These are phyloP conservation scores for Arge pagana DNA, from an alignment of 2,888 invertebrate species.

Conservation along the genomic window DNA sequence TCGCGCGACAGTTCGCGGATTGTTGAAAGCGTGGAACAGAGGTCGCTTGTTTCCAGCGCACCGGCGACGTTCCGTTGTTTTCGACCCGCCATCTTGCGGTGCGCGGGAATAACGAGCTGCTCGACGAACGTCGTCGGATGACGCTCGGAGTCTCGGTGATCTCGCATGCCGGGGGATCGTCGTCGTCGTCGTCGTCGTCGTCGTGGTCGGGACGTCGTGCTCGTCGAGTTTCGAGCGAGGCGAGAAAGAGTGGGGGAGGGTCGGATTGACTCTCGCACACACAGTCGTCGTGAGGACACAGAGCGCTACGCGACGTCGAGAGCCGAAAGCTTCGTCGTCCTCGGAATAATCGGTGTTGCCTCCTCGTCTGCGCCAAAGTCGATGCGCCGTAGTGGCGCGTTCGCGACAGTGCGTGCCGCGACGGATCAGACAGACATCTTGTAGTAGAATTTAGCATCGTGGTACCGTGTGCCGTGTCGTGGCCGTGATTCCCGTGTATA, in stretches of 20 bases:
- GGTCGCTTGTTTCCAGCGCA: no score
- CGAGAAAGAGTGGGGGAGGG: not conserved
- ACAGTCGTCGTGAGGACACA: no score
- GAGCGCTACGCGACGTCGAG: no score
- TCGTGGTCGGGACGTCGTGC: constrained; percentile 16
- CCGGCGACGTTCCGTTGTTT: no score
- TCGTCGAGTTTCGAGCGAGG: constrained; percentile 13
- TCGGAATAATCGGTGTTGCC: constrained; percentile 55
- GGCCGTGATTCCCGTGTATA: constrained; percentile 35
- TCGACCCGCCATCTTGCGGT: no score
- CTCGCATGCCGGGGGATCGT: constrained; percentile 15
- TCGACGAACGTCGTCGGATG: no score
- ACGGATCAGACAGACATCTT: constrained; percentile 51
- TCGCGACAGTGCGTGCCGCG: constrained; percentile 53
- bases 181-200: not conserved
- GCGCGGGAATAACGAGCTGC: no score
- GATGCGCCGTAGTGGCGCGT: constrained; percentile 35
- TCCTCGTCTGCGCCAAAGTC: constrained; percentile 45
- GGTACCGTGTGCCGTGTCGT: constrained; percentile 37
- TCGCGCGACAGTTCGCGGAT: no score
- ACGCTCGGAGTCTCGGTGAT: constrained; percentile 33
- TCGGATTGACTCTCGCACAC: not conserved
- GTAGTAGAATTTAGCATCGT: constrained; percentile 55
- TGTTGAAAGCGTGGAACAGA: no score
- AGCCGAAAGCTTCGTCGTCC: constrained; percentile 26